Evolutionary conservation across 2,113 vertebrate species (phyloP).

Genomic region (Phoxinus phoxinus): DNA sequence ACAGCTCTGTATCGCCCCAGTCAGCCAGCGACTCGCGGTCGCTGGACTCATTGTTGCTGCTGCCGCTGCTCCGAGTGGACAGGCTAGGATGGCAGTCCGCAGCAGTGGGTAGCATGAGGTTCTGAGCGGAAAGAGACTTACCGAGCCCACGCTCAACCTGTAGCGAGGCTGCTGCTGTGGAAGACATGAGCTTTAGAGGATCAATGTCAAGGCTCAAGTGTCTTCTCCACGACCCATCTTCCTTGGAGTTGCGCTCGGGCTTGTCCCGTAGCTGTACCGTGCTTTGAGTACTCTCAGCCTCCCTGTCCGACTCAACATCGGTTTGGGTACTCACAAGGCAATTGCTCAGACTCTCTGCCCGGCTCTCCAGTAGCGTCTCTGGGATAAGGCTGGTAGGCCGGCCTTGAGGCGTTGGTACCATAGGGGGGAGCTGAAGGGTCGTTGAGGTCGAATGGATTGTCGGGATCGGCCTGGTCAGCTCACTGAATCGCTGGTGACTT

Average conservation of each 20-base stretch:
- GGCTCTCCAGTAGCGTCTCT: constrained; percentile 77
- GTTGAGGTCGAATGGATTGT: constrained; percentile 79
- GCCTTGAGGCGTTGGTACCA: constrained; percentile 79
- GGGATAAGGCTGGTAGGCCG: constrained; percentile 79
- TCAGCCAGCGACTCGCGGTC: constrained; percentile 76
- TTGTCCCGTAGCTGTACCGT: constrained; percentile 73
- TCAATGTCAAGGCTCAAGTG: constrained; percentile 88
- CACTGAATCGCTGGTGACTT: constrained; percentile 84
- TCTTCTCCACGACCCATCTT: constrained; percentile 87
- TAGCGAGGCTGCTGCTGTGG: constrained; percentile 69
- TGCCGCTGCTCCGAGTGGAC: constrained; percentile 79
- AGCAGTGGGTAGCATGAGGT: constrained; percentile 83
- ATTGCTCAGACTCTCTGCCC: constrained; percentile 79
- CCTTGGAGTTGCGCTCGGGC: constrained; percentile 74
- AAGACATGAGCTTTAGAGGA: constrained; percentile 83
- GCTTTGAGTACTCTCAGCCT: constrained; percentile 53
- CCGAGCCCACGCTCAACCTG: constrained; percentile 77
- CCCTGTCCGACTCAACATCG: constrained; percentile 55
- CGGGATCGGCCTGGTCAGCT: constrained; percentile 79
- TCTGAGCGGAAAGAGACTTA: constrained; percentile 91
- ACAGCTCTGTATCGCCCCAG: constrained; percentile 89
- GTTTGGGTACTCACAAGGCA: constrained; percentile 61
- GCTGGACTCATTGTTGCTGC: constrained; percentile 82
- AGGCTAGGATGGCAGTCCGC: constrained; percentile 81
- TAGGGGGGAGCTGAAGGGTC: constrained; percentile 88